These are phyloP conservation scores for Tinamus guttatus DNA, from an alignment of 2,113 vertebrate genomes.

Conservation along the genomic window DNA sequence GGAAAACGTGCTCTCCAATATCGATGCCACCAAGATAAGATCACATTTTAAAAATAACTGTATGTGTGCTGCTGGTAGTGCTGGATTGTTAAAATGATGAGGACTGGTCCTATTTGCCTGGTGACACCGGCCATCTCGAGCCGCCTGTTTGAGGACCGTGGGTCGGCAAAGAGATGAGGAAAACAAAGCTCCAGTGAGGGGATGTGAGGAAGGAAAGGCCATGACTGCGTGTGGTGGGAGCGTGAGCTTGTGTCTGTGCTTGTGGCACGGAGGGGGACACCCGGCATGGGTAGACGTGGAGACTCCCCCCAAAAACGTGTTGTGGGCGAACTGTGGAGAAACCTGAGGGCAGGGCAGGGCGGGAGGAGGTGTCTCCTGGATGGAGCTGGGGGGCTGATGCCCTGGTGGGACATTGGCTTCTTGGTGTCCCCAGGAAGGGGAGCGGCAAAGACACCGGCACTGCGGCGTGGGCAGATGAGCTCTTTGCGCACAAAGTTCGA, in stretches of 20 bases:
- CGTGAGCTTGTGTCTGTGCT: background rate
- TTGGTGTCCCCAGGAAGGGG: background rate
- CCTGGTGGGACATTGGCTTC: rapidly evolving
- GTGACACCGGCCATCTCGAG: background rate
- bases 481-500: background rate
- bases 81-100: background rate
- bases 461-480: background rate
- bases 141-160: rapidly evolving
- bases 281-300: background rate
- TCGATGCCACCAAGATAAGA: background rate
- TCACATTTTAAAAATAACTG: background rate
- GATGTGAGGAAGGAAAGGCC: background rate
- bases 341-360: background rate
- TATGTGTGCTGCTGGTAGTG: background rate
- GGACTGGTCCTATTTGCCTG: background rate
- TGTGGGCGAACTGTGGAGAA: background rate
- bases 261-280: background rate
- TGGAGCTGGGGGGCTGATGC: rapidly evolving
- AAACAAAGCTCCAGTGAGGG: too few relatives aligned
- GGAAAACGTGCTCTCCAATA: background rate
- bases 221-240: rapidly evolving
- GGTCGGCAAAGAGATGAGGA: background rate
- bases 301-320: background rate
- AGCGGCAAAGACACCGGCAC: background rate
- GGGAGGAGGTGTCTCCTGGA: background rate